A percentile compares a stretch with the other conserved stretches of the same genome.
These are phyloP conservation scores for Florisuga fusca DNA, from an alignment of 2,797 vertebrate genomes.

Conservation along the genomic window DNA sequence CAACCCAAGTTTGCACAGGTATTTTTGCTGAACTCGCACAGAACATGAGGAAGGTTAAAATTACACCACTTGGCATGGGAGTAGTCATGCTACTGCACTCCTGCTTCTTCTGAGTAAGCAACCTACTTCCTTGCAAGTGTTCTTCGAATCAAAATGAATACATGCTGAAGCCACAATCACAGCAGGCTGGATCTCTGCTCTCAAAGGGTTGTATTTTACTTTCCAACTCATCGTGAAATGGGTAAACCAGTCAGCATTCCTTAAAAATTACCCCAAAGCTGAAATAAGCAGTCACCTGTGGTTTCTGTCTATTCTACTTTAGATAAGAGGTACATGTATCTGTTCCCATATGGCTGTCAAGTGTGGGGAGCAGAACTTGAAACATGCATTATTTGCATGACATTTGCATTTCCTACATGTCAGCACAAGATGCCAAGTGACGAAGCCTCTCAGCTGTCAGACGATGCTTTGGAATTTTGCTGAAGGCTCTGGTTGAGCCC, in stretches of 20 bases:
- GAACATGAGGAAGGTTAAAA: background rate
- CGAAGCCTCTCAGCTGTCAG: slow-evolving; percentile 28
- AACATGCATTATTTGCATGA: background rate
- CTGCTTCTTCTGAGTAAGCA: slow-evolving; percentile 11
- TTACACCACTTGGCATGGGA: background rate
- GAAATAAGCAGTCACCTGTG: background rate
- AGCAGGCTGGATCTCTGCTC: background rate
- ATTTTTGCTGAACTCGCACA: slow-evolving; percentile 23
- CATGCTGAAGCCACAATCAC: background rate
- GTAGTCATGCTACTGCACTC: background rate
- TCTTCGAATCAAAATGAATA: background rate
- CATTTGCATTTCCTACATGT: slow-evolving; percentile 18
- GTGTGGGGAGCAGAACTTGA: background rate
- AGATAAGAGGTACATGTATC: background rate
- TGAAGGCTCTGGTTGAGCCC: slow-evolving; percentile 28
- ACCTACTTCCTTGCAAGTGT: background rate
- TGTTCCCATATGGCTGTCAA: background rate
- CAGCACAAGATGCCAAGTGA: slow-evolving; percentile 23
- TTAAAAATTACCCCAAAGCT: background rate
- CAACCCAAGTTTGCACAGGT: background rate
- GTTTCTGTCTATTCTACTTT: background rate
- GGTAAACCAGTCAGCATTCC: slow-evolving; percentile 6
- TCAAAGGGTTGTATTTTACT: background rate
- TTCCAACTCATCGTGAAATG: background rate
- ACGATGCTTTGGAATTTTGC: slow-evolving; percentile 43